A percentile compares a stretch with the other conserved stretches of the same genome.
phyloP scores from a whole-genome alignment of 2,888 invertebrate species.

The Cantharis lateralis region DNA sequence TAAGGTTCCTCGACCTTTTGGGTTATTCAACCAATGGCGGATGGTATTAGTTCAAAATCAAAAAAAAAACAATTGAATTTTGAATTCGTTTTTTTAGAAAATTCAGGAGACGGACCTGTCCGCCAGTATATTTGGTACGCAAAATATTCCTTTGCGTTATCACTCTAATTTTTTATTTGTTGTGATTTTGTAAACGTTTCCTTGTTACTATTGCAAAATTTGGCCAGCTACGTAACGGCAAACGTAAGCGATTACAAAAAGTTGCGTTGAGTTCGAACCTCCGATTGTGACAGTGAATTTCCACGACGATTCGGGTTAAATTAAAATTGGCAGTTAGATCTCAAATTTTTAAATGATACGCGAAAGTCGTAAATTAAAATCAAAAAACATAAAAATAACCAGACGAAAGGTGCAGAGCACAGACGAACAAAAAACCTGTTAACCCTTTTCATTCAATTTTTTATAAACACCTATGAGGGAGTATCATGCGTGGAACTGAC shows the following conservation, averaged over 20 bases:
- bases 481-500: constrained; percentile 15
- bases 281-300: no score
- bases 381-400: neutral
- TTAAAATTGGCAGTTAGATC: neutral
- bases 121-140: neutral
- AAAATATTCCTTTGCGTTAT: neutral
- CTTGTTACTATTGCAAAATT: neutral
- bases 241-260: neutral
- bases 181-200: neutral
- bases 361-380: neutral
- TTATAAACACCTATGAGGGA: neutral
- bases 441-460: constrained; percentile 1
- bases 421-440: neutral
- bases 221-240: neutral
- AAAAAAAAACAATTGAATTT: no score
- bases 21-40: neutral
- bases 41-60: no score
- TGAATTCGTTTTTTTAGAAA: neutral
- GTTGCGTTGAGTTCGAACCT: neutral
- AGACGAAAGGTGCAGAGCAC: neutral
- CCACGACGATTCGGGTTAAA: neutral
- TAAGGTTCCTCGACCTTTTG: neutral
- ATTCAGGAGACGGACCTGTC: neutral
- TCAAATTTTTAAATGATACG: neutral
- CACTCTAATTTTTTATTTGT: neutral